phyloP scores from a whole-genome alignment of 2,113 vertebrate genomes.

The Tyto alba region DNA sequence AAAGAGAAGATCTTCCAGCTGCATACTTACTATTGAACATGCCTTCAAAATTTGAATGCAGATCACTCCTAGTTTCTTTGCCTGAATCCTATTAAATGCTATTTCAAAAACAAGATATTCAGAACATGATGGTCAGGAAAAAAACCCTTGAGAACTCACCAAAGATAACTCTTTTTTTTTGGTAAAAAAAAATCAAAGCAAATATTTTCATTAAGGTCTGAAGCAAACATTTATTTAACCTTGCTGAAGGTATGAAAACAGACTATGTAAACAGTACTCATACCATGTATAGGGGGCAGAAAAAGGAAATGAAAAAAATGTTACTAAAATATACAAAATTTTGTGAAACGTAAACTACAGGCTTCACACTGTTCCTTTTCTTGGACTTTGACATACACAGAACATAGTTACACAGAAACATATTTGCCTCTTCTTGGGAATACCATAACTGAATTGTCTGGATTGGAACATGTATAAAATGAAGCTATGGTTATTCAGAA shows the following conservation, averaged over 20 bases:
- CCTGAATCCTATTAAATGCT: background rate
- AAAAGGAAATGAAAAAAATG: background rate
- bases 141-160: background rate
- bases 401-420: background rate
- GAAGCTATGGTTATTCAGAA: background rate
- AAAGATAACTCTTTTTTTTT: background rate
- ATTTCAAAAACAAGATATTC: background rate
- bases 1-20: background rate
- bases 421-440: background rate
- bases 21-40: background rate
- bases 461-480: background rate
- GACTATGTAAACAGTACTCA: background rate
- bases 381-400: background rate
- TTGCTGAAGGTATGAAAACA: background rate
- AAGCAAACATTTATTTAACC: background rate
- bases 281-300: background rate
- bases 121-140: background rate
- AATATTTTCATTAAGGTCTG: background rate
- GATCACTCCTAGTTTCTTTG: background rate
- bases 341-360: background rate
- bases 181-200: background rate
- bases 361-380: background rate
- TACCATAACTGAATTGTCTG: accelerated
- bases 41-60: background rate
- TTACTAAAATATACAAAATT: background rate